phyloP scores from a whole-genome alignment of 2,113 vertebrate genomes.

The Phyllostomus discolor region DNA sequence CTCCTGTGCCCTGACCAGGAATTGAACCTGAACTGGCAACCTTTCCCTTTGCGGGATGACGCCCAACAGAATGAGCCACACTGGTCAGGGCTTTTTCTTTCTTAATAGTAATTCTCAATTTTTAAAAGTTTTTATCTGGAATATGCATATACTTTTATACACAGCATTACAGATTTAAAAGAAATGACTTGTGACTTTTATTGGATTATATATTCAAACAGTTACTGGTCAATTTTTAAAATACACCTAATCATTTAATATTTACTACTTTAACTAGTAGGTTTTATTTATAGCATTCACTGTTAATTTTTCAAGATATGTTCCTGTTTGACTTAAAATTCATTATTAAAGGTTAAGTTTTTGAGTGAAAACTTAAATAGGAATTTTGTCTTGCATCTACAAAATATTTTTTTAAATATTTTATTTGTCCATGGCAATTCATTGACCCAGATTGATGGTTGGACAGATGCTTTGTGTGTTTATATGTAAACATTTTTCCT shows the following conservation, averaged over 20 bases:
- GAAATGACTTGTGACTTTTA: constrained; percentile 25
- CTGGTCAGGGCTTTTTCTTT: background rate
- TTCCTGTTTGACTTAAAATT: constrained; percentile 42
- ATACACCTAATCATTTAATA: background rate
- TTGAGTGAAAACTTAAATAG: constrained; percentile 25
- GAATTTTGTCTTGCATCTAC: constrained; percentile 17
- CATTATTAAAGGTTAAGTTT: constrained; percentile 42
- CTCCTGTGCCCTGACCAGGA: too few relatives aligned
- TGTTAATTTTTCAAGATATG: constrained; percentile 41
- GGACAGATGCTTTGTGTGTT: constrained; percentile 52
- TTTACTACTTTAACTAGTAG: background rate
- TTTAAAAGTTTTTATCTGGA: constrained; percentile 14
- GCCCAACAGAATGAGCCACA: too few relatives aligned
- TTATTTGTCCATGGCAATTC: constrained; percentile 44
- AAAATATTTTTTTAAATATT: constrained; percentile 13
- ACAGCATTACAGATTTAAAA: constrained; percentile 15
- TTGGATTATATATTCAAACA: constrained; percentile 13
- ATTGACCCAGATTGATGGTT: constrained; percentile 35
- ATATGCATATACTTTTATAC: background rate
- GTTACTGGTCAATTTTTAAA: constrained; percentile 31
- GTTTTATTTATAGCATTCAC: constrained; percentile 6
- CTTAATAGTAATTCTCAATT: background rate
- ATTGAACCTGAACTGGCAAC: too few relatives aligned
- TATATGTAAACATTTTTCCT: constrained; percentile 66
- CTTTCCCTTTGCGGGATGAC: too few relatives aligned